Evolutionary conservation across 2,113 vertebrate genomes (phyloP), one percentile per base, ranked within the genome.

Genomic region (Leptobrachium ailaonicum): DNA sequence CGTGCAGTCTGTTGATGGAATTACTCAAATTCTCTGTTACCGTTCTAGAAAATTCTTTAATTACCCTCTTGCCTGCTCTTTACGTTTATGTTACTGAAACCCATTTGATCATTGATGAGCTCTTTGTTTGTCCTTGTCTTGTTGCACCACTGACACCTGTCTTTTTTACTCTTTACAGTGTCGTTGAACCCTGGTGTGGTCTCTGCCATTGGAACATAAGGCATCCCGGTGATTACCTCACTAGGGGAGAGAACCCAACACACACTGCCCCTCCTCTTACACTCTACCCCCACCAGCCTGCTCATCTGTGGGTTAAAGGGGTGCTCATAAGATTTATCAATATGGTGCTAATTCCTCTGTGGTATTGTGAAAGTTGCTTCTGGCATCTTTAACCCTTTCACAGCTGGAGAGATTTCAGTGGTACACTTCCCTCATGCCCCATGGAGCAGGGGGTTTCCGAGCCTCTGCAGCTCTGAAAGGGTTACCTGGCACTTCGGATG

Each of bases 261-360:
- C 73, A 71, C 71, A 80, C 78, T 80, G 78, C 63, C 53, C 64
- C 58, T 81, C 53, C 3, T 69, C 69, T 81, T 50, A 75, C 79
- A 43, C 53, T 81, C 44, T 62, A 63, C 79, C 64, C 79, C 58
- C 6, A 10, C 53, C 42, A 75, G 43, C 64, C 53, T 62, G 32
- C 54, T 50, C 53, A 40, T 53, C 54, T 62, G n/a, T 56, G 42
- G 79, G 54, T 58, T 45, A 43, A 53, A 58, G 50, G 67, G 69
- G 67, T 45, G 72, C 72, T 69, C 6, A 81, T 20, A 75, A 47
- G 53, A 20, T 75, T 81, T 67, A 81, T 81, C 79, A 81, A 81
- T 75, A 81, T 81, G 79, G 79, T 81, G 79, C 79, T 81, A 81
- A 62, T 81, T 81, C 53, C 44, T 75, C 66, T 75, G 64, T 74